phyloP scores from a whole-genome alignment of 2,888 invertebrate species.

The Scaptomyza flava region DNA sequence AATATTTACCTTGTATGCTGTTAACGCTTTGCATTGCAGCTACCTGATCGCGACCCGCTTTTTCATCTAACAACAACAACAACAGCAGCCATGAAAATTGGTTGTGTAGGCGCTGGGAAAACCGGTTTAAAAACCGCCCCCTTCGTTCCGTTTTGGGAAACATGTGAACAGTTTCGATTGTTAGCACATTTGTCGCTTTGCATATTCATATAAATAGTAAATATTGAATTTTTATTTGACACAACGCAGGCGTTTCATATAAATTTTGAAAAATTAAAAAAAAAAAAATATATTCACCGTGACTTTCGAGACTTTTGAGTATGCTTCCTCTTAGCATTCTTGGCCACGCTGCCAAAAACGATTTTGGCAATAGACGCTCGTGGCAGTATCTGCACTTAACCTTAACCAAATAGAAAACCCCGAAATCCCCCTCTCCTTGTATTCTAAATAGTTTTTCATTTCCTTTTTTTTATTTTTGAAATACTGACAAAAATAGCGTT shows the following conservation, averaged over 20 bases:
- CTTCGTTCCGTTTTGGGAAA: not conserved
- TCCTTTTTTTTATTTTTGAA: not conserved
- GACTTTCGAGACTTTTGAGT: slow-evolving; percentile 2
- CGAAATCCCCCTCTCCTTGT: not conserved
- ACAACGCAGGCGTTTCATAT: slow-evolving; percentile 35
- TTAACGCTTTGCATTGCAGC: slow-evolving; percentile 29
- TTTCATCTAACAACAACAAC: slow-evolving; percentile 35
- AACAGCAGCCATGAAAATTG: slow-evolving; percentile 28
- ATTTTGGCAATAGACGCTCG: slow-evolving; percentile 54
- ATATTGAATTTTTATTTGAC: slow-evolving; percentile 12
- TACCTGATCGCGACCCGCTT: slow-evolving; percentile 45
- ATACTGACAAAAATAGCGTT: slow-evolving; percentile 52
- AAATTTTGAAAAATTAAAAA: slow-evolving; percentile 70
- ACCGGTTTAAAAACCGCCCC: slow-evolving; percentile 38
- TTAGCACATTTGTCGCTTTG: slow-evolving; percentile 22
- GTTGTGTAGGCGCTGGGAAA: slow-evolving; percentile 28
- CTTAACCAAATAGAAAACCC: slow-evolving; percentile 57
- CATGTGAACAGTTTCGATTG: slow-evolving; percentile 38
- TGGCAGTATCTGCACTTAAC: slow-evolving; percentile 65
- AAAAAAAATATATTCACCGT: slow-evolving; percentile 18
- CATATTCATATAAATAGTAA: too few relatives aligned
- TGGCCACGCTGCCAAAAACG: slow-evolving; percentile 67
- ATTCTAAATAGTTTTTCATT: slow-evolving; percentile 1
- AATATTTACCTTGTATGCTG: slow-evolving; percentile 21
- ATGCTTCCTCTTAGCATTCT: slow-evolving; percentile 29